Evolutionary conservation across 1,140 invertebrate species (phyloP).

Genomic region (Micrasema minimum): DNA sequence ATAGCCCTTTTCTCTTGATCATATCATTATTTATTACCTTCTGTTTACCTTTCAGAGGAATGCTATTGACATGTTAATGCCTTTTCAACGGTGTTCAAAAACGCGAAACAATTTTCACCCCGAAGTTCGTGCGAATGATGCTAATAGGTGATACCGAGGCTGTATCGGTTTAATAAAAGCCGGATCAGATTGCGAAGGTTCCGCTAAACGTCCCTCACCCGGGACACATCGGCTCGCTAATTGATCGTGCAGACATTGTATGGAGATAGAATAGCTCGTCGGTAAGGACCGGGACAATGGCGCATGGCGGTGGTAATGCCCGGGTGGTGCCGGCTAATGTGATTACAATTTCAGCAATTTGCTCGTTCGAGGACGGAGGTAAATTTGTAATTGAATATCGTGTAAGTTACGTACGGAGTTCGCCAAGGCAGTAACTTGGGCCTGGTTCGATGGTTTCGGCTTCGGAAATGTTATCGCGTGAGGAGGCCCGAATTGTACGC

Average conservation of each 20-base stretch:
- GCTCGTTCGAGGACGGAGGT: constrained; percentile 33
- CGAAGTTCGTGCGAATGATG: no score
- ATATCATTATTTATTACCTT: no score
- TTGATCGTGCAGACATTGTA: constrained; percentile 46
- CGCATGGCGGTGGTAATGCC: constrained; percentile 45
- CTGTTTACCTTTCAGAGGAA: no score
- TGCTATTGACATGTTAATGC: no score
- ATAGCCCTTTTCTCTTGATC: no score
- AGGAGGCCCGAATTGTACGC: not conserved
- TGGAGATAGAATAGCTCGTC: constrained; percentile 33
- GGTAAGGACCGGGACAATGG: constrained; percentile 41
- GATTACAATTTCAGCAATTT: constrained; percentile 50
- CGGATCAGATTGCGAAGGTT: not conserved
- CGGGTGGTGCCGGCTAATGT: constrained; percentile 47
- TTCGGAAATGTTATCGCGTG: not conserved
- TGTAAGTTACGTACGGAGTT: constrained; percentile 21
- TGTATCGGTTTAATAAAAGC: no score
- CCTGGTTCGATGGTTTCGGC: no score
- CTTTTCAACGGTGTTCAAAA: no score
- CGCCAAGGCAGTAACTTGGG: not conserved
- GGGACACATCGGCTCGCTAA: constrained; percentile 27
- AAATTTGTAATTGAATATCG: constrained; percentile 49
- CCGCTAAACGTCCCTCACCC: constrained; percentile 8
- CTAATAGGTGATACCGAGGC: no score
- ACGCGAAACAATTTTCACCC: no score